phyloP scores from a whole-genome alignment of 1,140 invertebrate species.

The Triops cancriformis region DNA sequence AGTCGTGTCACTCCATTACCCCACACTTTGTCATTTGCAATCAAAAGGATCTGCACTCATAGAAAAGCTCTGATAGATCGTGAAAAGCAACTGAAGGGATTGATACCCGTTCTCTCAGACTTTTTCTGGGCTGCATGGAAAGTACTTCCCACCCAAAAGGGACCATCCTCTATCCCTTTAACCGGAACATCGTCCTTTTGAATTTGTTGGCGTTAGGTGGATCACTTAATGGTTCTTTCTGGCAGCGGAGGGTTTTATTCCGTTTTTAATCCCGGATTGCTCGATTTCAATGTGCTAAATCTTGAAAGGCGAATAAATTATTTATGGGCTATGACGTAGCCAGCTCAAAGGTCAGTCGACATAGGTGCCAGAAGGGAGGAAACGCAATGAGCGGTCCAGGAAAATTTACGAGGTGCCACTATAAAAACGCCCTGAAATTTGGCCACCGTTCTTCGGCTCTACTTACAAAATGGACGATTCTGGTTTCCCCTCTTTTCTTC shows the following conservation, averaged over 20 bases:
- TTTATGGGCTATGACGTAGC: neutral
- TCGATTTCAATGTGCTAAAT: neutral
- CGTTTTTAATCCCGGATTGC: neutral
- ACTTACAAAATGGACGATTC: neutral
- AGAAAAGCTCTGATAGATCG: neutral
- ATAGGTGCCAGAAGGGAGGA: conserved; percentile 12
- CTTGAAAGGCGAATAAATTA: neutral
- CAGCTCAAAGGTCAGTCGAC: conserved; percentile 2
- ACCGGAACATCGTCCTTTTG: neutral
- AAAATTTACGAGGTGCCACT: conserved; percentile 5
- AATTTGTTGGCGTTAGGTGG: neutral
- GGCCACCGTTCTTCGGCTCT: neutral
- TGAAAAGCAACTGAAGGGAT: neutral
- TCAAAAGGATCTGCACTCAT: conserved; percentile 1
- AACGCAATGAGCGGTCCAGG: neutral
- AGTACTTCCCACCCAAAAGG: neutral
- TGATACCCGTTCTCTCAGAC: neutral
- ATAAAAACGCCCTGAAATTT: conserved; percentile 7
- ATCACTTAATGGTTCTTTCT: neutral
- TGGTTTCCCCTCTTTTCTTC: conserved; percentile 7
- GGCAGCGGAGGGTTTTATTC: too few species aligned
- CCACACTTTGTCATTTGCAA: neutral
- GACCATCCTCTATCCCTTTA: neutral
- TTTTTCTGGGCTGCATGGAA: neutral
- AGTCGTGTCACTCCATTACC: conserved; percentile 9